Conservation (phyloP, 1,140 invertebrate genomes). For the Bombus fervidus region DNA sequence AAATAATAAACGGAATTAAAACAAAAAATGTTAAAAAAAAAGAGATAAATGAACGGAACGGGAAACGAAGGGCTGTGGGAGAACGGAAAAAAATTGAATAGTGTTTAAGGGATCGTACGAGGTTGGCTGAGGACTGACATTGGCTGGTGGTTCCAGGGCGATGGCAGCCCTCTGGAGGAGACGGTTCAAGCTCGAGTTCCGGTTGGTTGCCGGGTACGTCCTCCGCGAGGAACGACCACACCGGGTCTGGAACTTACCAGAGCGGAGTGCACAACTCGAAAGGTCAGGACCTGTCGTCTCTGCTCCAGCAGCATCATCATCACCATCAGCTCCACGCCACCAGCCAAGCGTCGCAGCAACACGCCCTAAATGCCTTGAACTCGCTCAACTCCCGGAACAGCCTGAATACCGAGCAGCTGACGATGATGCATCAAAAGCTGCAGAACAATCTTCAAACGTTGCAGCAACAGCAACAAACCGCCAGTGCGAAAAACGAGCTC, state of each 20-base stretch:
- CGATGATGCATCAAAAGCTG: constrained; percentile 78
- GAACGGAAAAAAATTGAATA: constrained; percentile 74
- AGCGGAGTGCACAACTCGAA: constrained; percentile 68
- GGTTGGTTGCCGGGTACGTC: constrained; percentile 76
- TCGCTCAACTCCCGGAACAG: constrained; percentile 68
- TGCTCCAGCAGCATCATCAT: constrained; percentile 72
- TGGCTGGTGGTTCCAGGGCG: constrained; percentile 83
- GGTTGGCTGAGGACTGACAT: constrained; percentile 82
- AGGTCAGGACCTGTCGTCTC: constrained; percentile 71
- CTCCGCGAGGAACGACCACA: constrained; percentile 74
- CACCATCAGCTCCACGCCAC: constrained; percentile 74
- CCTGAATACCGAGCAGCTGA: constrained; percentile 76
- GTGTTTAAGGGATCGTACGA: constrained; percentile 81
- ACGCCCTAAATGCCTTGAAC: constrained; percentile 63
- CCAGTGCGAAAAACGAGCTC: constrained; percentile 67
- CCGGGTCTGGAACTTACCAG: constrained; percentile 71
- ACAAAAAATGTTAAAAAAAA: constrained; percentile 45
- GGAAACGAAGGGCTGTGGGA: constrained; percentile 66
- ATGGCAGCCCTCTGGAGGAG: constrained; percentile 82
- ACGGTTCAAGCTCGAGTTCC: constrained; percentile 80
- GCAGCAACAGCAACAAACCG: constrained; percentile 57
- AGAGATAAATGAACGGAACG: constrained; percentile 35
- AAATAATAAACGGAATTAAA: constrained; percentile 31
- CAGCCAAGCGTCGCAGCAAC: constrained; percentile 71
- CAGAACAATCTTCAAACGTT: constrained; percentile 76